Base-by-base conservation (phyloP, 2,888 invertebrate species). In the Amblyteles armatorius region DNA sequence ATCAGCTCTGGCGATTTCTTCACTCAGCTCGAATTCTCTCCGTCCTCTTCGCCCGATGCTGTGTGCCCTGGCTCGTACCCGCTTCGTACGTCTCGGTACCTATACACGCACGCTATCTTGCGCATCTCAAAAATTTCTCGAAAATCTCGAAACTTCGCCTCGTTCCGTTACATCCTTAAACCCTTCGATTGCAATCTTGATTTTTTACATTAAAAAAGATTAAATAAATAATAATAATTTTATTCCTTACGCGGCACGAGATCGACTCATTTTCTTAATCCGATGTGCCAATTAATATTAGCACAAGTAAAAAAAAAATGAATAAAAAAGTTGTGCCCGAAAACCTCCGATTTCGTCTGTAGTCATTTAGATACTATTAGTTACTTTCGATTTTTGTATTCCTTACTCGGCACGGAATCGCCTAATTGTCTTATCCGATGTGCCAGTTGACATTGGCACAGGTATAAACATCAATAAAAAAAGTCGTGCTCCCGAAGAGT, bases 1-100 rank as follows among this genome's bases (percentile, higher is more conserved):
- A 85, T 85, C 85, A 85, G 83, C 85, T 79, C 67, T 67, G 63
- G 63, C 80, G 83, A 85, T 85, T 85, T 83, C 85, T 85, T 85
- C 82, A 83, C 77, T 83, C 77, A 83, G 82, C 77, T 83, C 65
- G 79, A 85, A 82, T 79, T 82, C 82, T 82, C 77, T 85, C 77
- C 55, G 55, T 55, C 52, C 57, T 55, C 29, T 67, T 79, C 74
- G 74, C 55, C 65, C 73, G 60, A 60, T 13, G 26, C 52, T 55
- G 11, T 22, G 55, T 55, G 40, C 19, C 69, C 13, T 3, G 36
- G 60, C n/a, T 33, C 33, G 79, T 78, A 72, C 60, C 44, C 74
- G 69, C 74, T 84, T 71, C 74, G 67, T 74, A 76, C 79, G 55
- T 72, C 36, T 71, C 19, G 77, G 50, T 67, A 73, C 44, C 50